Evolutionary conservation across 1,140 invertebrate species (phyloP).

Genomic region (Drosophila funebris): DNA sequence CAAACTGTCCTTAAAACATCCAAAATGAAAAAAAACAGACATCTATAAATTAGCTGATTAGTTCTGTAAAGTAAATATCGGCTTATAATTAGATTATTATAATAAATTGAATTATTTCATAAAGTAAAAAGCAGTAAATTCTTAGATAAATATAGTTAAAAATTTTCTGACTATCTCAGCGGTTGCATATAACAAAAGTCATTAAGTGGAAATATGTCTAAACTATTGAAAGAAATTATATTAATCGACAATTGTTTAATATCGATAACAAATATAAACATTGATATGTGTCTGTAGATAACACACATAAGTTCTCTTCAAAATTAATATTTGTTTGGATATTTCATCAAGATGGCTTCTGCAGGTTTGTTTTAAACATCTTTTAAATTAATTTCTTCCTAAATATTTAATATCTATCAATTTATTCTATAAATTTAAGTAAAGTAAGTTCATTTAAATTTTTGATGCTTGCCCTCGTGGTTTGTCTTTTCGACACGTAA

Average conservation of each 20-base stretch:
- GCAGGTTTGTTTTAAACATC: conserved; percentile 52
- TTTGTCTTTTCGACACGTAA: conserved; percentile 64
- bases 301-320: conserved; percentile 55
- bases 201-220: not conserved
- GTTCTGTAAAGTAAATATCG: too few species aligned
- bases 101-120: too few species aligned
- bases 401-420: not conserved
- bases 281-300: conserved; percentile 41
- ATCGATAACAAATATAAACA: conserved; percentile 18
- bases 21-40: too few species aligned
- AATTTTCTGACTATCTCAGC: too few species aligned
- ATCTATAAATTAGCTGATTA: too few species aligned
- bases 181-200: too few species aligned
- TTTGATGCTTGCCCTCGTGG: conserved; percentile 49
- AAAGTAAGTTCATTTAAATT: not conserved
- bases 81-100: too few species aligned
- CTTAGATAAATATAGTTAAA: too few species aligned
- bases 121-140: too few species aligned
- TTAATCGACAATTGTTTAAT: not conserved
- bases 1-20: too few species aligned
- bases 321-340: conserved; percentile 73
- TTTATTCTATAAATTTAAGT: not conserved
- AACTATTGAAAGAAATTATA: not conserved
- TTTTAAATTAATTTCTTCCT: not conserved
- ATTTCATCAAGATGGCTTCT: conserved; percentile 67